These are phyloP conservation scores for Paragorgia papillata DNA, from an alignment of 92 coral and sea anemone species.

Conservation along the genomic window DNA sequence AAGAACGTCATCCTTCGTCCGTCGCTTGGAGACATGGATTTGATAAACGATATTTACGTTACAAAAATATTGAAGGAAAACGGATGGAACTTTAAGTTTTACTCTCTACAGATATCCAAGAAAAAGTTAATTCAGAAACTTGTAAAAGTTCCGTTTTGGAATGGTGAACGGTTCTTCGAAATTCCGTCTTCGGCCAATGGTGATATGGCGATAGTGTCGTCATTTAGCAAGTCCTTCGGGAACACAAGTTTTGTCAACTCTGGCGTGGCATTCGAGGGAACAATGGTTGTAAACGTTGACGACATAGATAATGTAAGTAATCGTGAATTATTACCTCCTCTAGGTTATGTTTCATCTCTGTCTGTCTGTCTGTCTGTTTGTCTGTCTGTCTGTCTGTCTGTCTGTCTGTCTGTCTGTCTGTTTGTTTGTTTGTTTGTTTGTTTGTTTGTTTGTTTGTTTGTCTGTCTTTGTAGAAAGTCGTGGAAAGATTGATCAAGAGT, in stretches of 20 bases:
- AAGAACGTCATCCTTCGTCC: slow-evolving; percentile 18
- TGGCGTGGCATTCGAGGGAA: slow-evolving; percentile 1
- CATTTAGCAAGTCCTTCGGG: background rate
- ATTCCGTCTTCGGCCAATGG: background rate
- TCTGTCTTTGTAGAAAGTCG: too few species aligned
- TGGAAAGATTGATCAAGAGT: too few species aligned
- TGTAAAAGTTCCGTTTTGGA: slow-evolving; percentile 1
- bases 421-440: too few species aligned
- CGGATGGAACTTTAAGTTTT: slow-evolving; percentile 13
- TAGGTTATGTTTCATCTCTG: too few species aligned
- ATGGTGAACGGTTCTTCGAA: background rate
- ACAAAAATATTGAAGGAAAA: background rate
- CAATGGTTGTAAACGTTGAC: slow-evolving; percentile 12
- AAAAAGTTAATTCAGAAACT: background rate
- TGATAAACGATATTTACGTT: background rate
- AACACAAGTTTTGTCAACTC: background rate
- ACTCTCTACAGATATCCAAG: slow-evolving; percentile 12
- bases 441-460: too few species aligned
- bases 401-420: too few species aligned
- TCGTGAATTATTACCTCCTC: background rate
- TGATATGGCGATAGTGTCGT: slow-evolving; percentile 9
- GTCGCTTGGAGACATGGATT: background rate
- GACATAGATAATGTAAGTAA: slow-evolving; percentile 14
- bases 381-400: too few species aligned
- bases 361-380: too few species aligned